A percentile compares a stretch with the other conserved stretches of the same genome.
phyloP scores from a whole-genome alignment of 1,140 invertebrate species.

The Charaxes varanes region DNA sequence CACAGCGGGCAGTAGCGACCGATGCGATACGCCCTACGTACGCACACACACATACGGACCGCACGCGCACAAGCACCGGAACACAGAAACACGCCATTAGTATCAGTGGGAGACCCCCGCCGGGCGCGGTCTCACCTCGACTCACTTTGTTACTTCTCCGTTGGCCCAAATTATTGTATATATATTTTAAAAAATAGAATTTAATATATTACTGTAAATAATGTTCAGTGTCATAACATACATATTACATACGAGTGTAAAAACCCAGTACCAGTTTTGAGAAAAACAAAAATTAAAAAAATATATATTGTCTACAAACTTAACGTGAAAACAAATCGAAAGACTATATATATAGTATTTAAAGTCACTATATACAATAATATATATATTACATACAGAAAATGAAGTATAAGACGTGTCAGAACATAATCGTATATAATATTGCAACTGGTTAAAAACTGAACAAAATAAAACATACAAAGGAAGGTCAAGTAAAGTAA shows the following conservation, averaged over 20 bases:
- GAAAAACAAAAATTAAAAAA: too few relatives aligned
- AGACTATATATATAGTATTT: too few relatives aligned
- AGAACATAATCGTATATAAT: too few relatives aligned
- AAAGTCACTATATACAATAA: too few relatives aligned
- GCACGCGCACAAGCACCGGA: slow-evolving; percentile 66
- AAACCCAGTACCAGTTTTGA: too few relatives aligned
- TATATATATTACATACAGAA: too few relatives aligned
- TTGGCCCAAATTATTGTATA: slow-evolving; percentile 20
- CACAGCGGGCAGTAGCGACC: slow-evolving; percentile 74
- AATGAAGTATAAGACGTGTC: too few relatives aligned
- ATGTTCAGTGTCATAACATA: not conserved
- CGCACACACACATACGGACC: slow-evolving; percentile 61
- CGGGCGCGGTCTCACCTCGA: slow-evolving; percentile 20
- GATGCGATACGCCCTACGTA: slow-evolving; percentile 72
- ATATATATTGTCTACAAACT: too few relatives aligned
- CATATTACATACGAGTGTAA: too few relatives aligned
- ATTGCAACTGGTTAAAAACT: not conserved
- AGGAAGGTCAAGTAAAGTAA: slow-evolving; percentile 6
- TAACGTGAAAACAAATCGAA: too few relatives aligned
- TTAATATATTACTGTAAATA: slow-evolving; percentile 3
- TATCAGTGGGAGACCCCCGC: slow-evolving; percentile 31
- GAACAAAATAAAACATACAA: slow-evolving; percentile 2
- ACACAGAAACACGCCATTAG: slow-evolving; percentile 72
- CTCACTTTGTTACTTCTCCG: slow-evolving; percentile 38
- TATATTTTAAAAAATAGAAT: not conserved